Percentiles rank a stretch among this genome's conserved stretches.
Conservation (phyloP, 2,797 vertebrate genomes). For the Taeniopygia guttata region DNA sequence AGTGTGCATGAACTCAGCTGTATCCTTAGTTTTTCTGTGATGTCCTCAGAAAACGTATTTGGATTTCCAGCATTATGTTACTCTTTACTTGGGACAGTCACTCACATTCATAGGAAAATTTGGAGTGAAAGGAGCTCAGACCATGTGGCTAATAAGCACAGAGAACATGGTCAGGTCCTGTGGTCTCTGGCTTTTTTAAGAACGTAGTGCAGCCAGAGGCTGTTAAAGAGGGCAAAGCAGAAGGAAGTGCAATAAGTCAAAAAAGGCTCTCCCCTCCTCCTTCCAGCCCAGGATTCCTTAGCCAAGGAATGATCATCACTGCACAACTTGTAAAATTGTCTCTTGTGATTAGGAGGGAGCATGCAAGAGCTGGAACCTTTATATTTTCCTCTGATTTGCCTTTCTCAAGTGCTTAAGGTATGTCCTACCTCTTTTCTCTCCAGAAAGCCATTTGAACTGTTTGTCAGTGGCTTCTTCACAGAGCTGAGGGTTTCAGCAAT, state of each 20-base stretch:
- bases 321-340: not conserved
- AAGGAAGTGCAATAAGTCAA: not conserved
- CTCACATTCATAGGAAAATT: not conserved
- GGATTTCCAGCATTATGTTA: not conserved
- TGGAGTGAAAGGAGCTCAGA: not conserved
- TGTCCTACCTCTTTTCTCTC: not conserved
- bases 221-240: not conserved
- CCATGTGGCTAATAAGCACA: not conserved
- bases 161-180: accelerated
- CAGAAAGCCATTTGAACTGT: not conserved
- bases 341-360: not conserved
- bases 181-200: not conserved
- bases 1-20: not conserved
- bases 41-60: not conserved
- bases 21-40: not conserved
- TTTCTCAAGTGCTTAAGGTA: not conserved
- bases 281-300: not conserved
- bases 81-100: not conserved
- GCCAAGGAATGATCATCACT: not conserved
- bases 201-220: accelerated
- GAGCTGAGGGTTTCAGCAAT: not conserved
- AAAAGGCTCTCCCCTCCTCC: not conserved
- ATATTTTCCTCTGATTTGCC: not conserved
- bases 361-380: not conserved
- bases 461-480: not conserved